A percentile compares a stretch with the other conserved stretches of the same genome.
These are phyloP conservation scores for Parnassius smintheus DNA, from an alignment of 2,888 invertebrate genomes.

Conservation along the genomic window DNA sequence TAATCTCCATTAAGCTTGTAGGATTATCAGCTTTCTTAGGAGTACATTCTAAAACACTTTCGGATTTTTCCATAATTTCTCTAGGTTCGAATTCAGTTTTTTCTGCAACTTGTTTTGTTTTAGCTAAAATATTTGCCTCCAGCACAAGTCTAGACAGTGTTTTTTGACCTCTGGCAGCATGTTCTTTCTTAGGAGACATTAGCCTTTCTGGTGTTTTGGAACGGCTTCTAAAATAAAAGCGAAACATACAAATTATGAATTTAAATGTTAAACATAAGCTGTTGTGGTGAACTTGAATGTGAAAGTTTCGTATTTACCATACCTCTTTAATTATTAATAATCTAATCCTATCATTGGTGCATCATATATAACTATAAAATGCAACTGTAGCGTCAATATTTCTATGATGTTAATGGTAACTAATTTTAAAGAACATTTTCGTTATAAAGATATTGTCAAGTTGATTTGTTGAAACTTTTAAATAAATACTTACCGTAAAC, in stretches of 20 bases:
- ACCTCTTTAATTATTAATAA: too few species aligned
- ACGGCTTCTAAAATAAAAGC: constrained; percentile 51
- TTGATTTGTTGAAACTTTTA: too few species aligned
- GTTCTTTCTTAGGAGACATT: constrained; percentile 60
- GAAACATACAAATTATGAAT: background rate
- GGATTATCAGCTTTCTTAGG: constrained; percentile 62
- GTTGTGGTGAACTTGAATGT: too few species aligned
- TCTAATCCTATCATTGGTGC: too few species aligned
- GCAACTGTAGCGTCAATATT: too few species aligned
- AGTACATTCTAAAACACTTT: constrained; percentile 57
- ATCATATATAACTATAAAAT: too few species aligned
- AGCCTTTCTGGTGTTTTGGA: constrained; percentile 72
- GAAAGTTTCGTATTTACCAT: too few species aligned
- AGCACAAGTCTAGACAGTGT: constrained; percentile 67
- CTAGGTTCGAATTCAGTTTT: constrained; percentile 41
- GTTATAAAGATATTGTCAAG: too few species aligned
- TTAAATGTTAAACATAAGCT: too few species aligned
- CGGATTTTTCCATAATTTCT: constrained; percentile 39
- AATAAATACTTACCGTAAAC: constrained; percentile 39
- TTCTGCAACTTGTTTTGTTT: constrained; percentile 55
- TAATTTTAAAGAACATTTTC: too few species aligned
- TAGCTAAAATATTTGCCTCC: constrained; percentile 69
- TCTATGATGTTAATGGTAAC: too few species aligned
- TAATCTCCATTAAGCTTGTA: constrained; percentile 59
- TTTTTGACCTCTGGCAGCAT: constrained; percentile 53